These are phyloP conservation scores for Trichosurus vulpecula DNA, from an alignment of 2,797 vertebrate genomes.

Conservation along the genomic window DNA sequence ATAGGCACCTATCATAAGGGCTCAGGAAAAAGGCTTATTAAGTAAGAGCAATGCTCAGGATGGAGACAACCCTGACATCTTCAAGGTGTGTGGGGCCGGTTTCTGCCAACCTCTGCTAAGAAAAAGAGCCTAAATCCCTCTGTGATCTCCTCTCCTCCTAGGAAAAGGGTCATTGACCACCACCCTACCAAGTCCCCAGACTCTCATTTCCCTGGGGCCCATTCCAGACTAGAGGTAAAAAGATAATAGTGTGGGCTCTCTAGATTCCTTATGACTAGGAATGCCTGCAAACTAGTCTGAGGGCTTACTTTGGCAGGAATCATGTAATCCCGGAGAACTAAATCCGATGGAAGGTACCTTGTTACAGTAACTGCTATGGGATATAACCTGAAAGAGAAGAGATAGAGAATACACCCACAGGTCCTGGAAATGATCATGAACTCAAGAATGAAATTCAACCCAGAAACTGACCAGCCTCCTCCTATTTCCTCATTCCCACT, in stretches of 20 bases:
- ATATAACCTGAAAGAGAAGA: conserved; percentile 87
- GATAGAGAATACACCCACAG: not conserved
- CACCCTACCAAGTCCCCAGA: not conserved
- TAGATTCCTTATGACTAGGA: not conserved
- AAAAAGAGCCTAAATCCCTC: not conserved
- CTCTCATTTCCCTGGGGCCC: not conserved
- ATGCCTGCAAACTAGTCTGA: not conserved
- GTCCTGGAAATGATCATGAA: not conserved
- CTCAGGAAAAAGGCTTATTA: not conserved
- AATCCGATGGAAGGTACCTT: conserved; percentile 90
- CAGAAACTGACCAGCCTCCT: not conserved
- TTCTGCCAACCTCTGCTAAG: not conserved
- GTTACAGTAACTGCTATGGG: conserved; percentile 96
- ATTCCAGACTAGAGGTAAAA: not conserved
- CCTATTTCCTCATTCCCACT: not conserved
- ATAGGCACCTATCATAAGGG: not conserved
- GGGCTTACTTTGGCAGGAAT: conserved; percentile 94
- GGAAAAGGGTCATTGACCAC: not conserved
- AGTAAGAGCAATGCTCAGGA: not conserved
- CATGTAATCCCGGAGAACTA: conserved; percentile 92
- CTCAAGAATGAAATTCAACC: not conserved
- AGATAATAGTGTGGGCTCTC: not conserved
- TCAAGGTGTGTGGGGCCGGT: not conserved
- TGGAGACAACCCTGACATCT: not conserved
- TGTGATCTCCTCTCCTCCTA: too few relatives aligned